Evolutionary conservation across 2,797 vertebrate species (phyloP), one percentile per base, ranked within the genome.

Genomic region (Apodemus agrarius): DNA sequence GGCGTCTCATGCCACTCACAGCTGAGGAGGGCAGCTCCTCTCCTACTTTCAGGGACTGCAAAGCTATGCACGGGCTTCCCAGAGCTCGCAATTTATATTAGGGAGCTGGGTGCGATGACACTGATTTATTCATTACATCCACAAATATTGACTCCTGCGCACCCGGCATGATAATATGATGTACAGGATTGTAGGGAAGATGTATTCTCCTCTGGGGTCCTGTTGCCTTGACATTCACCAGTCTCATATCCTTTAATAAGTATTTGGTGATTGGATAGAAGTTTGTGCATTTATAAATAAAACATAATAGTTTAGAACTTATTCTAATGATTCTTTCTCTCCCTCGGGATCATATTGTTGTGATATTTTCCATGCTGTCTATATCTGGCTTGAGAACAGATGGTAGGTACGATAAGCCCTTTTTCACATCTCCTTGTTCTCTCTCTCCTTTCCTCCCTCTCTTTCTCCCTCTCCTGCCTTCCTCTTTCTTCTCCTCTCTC

Each of bases 401-500:
- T 26, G 85, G 83, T 67, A 49, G 57, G 34, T 5, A 34, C 21
- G 11, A n/a, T 40, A 11, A 54, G 89, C 40, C 46, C 9, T 29
- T 59, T 61, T 61, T 69, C 63, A 76, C 79, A 26, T 65, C 34
- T 49, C 29, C 26, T 52, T 67, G 11, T 26, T 74, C 37, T 43
- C 16, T 75, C 69, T n/a, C 54, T 8, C 43, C 22, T 75, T 75
- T 43, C 72, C 72, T 75, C 72, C 29, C 2, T 34, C 26, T 37
- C 0, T 46, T 4, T 61, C 3, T 1, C 24, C 46, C 0, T 5
- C 3, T 24, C 17, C 3, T 22, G 3, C n/a, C 7, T 54, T 4
- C 31, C 9, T 91, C 10, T 72, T 69, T 6, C 19, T 14, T 67
- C 59, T 65, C 24, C 16, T 22, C 54, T 49, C 29, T 37, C 29